These are phyloP conservation scores for Synanceia verrucosa DNA, from an alignment of 2,797 vertebrate species.

Conservation along the genomic window DNA sequence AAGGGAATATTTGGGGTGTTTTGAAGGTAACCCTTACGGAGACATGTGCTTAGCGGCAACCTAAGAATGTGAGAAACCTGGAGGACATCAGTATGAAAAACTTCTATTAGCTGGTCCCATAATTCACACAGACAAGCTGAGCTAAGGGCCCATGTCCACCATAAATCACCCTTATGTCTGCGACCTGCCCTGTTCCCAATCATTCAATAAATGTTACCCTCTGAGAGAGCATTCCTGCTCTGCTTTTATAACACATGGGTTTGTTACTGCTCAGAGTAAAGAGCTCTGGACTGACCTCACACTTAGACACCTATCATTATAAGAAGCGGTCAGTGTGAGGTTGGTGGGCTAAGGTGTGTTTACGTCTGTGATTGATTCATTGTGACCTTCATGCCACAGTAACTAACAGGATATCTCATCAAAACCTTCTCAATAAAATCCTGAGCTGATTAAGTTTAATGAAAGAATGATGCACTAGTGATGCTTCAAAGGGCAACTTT, in stretches of 20 bases:
- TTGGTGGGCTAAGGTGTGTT: not conserved
- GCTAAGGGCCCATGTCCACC: slow-evolving; percentile 43
- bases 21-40: slow-evolving; percentile 16
- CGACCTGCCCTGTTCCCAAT: slow-evolving; percentile 19
- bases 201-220: slow-evolving; percentile 14
- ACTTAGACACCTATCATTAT: not conserved
- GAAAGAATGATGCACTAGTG: too few species aligned
- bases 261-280: not conserved
- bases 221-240: not conserved
- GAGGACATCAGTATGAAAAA: slow-evolving; percentile 30
- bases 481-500: too few species aligned
- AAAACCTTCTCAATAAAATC: not conserved
- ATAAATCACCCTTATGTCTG: slow-evolving; percentile 58
- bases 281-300: not conserved
- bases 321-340: not conserved
- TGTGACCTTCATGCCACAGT: too few species aligned
- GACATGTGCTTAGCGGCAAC: not conserved
- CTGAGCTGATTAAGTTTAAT: not conserved
- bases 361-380: not conserved
- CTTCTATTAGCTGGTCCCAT: slow-evolving; percentile 54
- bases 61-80: slow-evolving; percentile 32
- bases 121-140: slow-evolving; percentile 62
- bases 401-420: not conserved
- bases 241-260: not conserved
- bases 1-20: not conserved